phyloP scores from a whole-genome alignment of 2,888 invertebrate species.

The Melieria omissa region DNA sequence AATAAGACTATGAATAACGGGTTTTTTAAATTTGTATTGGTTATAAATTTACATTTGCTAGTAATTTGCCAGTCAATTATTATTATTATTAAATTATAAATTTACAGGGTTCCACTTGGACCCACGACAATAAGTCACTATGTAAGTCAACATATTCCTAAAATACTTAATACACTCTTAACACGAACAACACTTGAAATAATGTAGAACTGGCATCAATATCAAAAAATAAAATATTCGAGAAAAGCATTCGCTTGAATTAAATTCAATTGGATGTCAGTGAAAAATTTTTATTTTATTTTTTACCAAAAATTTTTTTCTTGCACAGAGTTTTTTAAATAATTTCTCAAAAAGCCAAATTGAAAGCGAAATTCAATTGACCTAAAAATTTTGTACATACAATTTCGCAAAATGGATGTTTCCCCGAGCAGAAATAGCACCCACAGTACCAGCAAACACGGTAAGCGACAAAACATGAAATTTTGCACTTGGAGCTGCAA shows the following conservation, averaged over 20 bases:
- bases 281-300: conserved; percentile 38
- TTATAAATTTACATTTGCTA: too few species aligned
- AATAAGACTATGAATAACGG: too few species aligned
- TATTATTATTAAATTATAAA: too few species aligned
- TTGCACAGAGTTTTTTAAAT: conserved; percentile 33
- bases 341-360: conserved; percentile 36
- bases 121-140: too few species aligned
- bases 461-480: conserved; percentile 3
- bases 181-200: not conserved
- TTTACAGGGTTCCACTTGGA: too few species aligned
- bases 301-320: conserved; percentile 40
- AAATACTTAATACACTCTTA: not conserved
- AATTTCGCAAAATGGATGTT: conserved; percentile 31
- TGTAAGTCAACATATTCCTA: not conserved
- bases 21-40: too few species aligned
- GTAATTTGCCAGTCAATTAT: too few species aligned
- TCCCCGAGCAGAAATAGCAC: conserved; percentile 29
- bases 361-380: conserved; percentile 32
- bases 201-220: not conserved
- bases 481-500: not conserved
- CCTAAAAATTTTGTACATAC: conserved; percentile 13
- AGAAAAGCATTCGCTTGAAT: conserved; percentile 34
- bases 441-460: conserved; percentile 20
- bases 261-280: conserved; percentile 39
- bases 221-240: too few species aligned